These are phyloP conservation scores for Anseranas semipalmata DNA, from an alignment of 2,113 vertebrate genomes.

Conservation along the genomic window DNA sequence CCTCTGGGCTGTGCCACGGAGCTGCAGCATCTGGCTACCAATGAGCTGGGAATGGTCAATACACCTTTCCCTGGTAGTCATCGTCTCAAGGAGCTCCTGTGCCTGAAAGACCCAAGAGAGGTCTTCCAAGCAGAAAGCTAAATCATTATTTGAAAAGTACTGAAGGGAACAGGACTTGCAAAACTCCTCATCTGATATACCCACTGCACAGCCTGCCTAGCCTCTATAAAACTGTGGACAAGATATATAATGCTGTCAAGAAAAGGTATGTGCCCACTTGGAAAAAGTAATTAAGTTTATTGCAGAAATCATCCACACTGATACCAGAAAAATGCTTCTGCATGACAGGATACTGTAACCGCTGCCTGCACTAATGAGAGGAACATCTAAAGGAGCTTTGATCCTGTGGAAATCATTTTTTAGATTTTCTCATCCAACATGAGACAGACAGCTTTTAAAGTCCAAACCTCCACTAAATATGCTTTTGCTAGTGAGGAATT, in stretches of 20 bases:
- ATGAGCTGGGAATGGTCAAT: background rate
- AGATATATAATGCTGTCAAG: background rate
- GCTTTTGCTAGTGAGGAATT: background rate
- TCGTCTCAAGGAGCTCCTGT: background rate
- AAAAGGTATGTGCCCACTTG: background rate
- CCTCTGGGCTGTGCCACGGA: fast-evolving
- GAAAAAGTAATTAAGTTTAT: background rate
- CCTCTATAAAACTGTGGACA: background rate
- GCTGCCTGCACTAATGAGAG: fast-evolving
- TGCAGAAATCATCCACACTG: background rate
- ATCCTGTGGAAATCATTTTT: background rate
- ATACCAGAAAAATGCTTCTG: fast-evolving
- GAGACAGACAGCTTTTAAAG: background rate
- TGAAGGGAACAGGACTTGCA: background rate
- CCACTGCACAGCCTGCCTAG: background rate
- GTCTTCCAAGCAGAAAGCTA: background rate
- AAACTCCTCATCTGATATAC: background rate
- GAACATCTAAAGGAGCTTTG: background rate
- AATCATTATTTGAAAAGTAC: background rate
- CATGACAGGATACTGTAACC: background rate
- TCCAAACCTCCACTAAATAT: background rate
- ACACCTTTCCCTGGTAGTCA: background rate
- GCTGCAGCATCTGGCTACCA: background rate
- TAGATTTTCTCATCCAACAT: background rate
- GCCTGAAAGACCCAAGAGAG: background rate